Evolutionary conservation across 2,888 invertebrate genomes (phyloP).

Genomic region (Seira musarum): DNA sequence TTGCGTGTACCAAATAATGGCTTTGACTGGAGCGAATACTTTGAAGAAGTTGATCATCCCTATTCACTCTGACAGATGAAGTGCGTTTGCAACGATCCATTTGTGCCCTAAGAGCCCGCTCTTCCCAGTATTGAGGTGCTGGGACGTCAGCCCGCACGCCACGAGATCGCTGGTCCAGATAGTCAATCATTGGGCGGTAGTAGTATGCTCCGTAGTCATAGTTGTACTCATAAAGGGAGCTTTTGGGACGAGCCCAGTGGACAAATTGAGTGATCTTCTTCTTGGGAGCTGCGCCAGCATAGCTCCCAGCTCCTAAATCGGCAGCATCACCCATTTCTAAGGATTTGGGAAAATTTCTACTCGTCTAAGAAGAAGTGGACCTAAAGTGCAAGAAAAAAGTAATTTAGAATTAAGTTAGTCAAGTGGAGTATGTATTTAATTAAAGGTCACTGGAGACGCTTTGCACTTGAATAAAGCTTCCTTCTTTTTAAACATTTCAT

Average conservation of each 20-base stretch:
- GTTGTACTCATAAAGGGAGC: slow-evolving; percentile 77
- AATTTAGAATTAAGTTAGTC: too few relatives aligned
- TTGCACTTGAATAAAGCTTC: too few relatives aligned
- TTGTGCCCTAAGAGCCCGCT: slow-evolving; percentile 66
- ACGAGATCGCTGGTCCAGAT: slow-evolving; percentile 76
- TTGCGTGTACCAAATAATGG: slow-evolving; percentile 69
- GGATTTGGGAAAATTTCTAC: slow-evolving; percentile 25
- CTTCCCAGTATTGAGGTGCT: slow-evolving; percentile 68
- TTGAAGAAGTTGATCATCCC: slow-evolving; percentile 65
- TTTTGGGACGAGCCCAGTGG: slow-evolving; percentile 68
- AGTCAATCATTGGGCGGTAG: slow-evolving; percentile 91
- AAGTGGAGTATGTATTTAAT: too few relatives aligned
- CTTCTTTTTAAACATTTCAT: too few relatives aligned
- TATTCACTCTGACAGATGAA: slow-evolving; percentile 52
- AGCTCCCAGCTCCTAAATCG: slow-evolving; percentile 58
- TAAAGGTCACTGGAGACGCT: too few relatives aligned
- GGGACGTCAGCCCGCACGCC: slow-evolving; percentile 63
- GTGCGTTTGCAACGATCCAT: slow-evolving; percentile 65
- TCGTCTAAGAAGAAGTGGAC: slow-evolving; percentile 32
- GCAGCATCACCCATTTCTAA: slow-evolving; percentile 64
- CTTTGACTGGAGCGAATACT: slow-evolving; percentile 65
- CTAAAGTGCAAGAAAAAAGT: slow-evolving; percentile 31
- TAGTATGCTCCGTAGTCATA: slow-evolving; percentile 88
- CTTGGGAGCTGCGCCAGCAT: slow-evolving; percentile 67
- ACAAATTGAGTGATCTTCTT: slow-evolving; percentile 65